Percentiles rank a stretch among this genome's conserved stretches.
These are phyloP conservation scores for Syngnathus scovelli DNA, from an alignment of 2,113 vertebrate species.

Conservation along the genomic window DNA sequence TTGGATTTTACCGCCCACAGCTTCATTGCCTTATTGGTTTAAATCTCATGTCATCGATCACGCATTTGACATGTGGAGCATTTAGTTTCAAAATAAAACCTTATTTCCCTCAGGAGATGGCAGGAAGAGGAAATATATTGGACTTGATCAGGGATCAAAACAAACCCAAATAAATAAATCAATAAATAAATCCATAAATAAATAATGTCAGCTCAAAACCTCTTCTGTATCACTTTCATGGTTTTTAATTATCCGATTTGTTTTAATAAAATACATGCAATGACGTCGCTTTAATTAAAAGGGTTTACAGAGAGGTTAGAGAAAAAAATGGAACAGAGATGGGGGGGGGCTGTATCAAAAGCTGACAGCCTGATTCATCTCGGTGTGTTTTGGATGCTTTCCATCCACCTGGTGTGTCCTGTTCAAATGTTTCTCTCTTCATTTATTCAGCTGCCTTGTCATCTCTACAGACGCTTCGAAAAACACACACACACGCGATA, in stretches of 20 bases:
- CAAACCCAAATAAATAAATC: neutral
- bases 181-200: neutral
- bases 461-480: slow-evolving; percentile 19
- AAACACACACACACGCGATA: slow-evolving; percentile 14
- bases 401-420: slow-evolving; percentile 47
- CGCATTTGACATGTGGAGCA: slow-evolving; percentile 2
- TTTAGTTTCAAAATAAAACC: slow-evolving; percentile 8
- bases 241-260: neutral
- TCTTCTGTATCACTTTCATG: neutral
- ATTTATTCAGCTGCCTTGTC: slow-evolving; percentile 61
- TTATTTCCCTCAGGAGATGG: slow-evolving; percentile 6
- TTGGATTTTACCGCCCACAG: slow-evolving; percentile 1
- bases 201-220: neutral
- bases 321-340: slow-evolving; percentile 5
- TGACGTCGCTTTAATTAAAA: neutral
- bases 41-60: slow-evolving; percentile 5
- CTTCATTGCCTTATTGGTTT: slow-evolving; percentile 1
- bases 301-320: slow-evolving; percentile 1
- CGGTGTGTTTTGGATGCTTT: slow-evolving; percentile 18
- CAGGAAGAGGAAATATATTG: slow-evolving; percentile 7
- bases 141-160: slow-evolving; percentile 1
- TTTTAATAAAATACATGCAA: neutral
- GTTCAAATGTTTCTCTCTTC: slow-evolving; percentile 45
- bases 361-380: slow-evolving; percentile 16
- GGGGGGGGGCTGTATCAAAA: neutral